These are phyloP conservation scores for Alosa sapidissima DNA, from an alignment of 2,797 vertebrate species.

Conservation along the genomic window DNA sequence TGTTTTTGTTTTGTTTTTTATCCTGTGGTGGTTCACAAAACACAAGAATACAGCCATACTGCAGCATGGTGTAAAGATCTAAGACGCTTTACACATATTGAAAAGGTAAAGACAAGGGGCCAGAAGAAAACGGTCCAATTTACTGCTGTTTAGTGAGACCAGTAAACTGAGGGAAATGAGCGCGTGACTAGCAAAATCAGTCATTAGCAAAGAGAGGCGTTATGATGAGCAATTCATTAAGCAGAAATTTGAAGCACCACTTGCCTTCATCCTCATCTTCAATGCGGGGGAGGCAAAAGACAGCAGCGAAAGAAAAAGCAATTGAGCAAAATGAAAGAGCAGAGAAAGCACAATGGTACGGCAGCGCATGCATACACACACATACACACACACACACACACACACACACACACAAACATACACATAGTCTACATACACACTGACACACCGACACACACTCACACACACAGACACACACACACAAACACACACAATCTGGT, in stretches of 20 bases:
- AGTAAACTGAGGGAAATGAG: background rate
- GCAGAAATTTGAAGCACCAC: slow-evolving; percentile 59
- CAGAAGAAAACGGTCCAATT: background rate
- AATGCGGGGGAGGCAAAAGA: slow-evolving; percentile 68
- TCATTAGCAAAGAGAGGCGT: background rate
- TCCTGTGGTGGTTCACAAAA: background rate
- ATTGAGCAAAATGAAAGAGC: slow-evolving; percentile 39
- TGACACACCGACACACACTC: background rate
- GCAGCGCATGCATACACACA: slow-evolving; percentile 46
- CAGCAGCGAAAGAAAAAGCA: slow-evolving; percentile 30
- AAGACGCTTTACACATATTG: background rate
- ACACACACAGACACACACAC: background rate
- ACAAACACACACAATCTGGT: background rate
- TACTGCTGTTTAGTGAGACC: background rate
- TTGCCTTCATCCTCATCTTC: slow-evolving; percentile 94
- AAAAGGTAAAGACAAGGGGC: background rate
- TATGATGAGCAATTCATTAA: background rate
- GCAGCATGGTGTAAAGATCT: background rate
- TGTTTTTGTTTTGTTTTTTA: background rate
- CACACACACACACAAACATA: background rate
- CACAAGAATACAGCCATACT: background rate
- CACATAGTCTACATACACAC: background rate
- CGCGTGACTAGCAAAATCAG: background rate
- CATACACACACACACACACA: slow-evolving; percentile 35
- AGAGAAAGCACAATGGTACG: slow-evolving; percentile 20